Base-by-base conservation (phyloP, 1,140 invertebrate species). In the Pollicipes pollicipes region DNA sequence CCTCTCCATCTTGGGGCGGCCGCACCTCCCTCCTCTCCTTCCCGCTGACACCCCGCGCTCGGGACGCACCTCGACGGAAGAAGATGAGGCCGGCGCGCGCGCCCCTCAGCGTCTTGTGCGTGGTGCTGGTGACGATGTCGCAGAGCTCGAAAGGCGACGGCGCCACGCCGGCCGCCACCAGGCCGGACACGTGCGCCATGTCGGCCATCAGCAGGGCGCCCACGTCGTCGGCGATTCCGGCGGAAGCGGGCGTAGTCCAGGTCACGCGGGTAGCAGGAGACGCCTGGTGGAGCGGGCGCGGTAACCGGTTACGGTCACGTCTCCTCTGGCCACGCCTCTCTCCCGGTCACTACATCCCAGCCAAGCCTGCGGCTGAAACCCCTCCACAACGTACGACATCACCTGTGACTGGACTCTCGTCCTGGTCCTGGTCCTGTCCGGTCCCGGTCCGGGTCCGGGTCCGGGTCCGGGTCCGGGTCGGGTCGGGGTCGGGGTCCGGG, bases 121-220 rank as follows among this genome's bases (percentile, higher is more conserved):
- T 97, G 0, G 95, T 98, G 3, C 94, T 96, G 0, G 90, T 90
- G 13, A 98, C 95, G 77, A 99, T 84, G 80, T 99, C 94, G 76
- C 91, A 89, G 77, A 90, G 90, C 76, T 94, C 87, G 78, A 98
- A 97, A 0, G 95, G 95, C 79, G 88, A 91, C 24, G 94, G 89
- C 69, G 91, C 89, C 8, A 94, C 77, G 68, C 87, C 86, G 75
- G 91, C 91, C 68, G 94, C 90, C 1, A 98, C 93, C 32, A 97
- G 81, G 28, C 95, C 95, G 74, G 91, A 88, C 68, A 98, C 87
- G 78, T 97, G 95, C 24, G 94, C 91, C 93, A 98, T 98, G 78
- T 98, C 95, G 66, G 92, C 88, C 82, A 97, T 85, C n/a, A 98
- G 77, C 76, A 90, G 90, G 0, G 93, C 88, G 58, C 88, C 90